These are phyloP conservation scores for Acleris emargana DNA, from an alignment of 2,888 invertebrate species.

Conservation along the genomic window DNA sequence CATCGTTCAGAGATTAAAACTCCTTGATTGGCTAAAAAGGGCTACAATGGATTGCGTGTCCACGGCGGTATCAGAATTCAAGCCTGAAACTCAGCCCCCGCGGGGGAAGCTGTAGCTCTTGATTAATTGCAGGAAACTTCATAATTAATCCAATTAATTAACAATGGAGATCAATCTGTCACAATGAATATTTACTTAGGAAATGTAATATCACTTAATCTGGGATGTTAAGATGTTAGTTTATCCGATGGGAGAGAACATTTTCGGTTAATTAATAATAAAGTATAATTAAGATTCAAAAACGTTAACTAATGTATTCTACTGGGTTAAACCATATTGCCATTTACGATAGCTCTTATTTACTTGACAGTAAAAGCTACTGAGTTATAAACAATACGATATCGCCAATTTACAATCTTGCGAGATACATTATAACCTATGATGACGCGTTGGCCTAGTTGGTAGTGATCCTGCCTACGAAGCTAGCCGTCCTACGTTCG, in stretches of 20 bases:
- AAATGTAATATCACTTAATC: conserved; percentile 24
- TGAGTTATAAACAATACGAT: too few species aligned
- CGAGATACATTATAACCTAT: too few species aligned
- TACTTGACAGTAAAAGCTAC: too few species aligned
- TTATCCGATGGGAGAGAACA: not conserved
- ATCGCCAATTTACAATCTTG: too few species aligned
- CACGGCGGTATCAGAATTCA: conserved; percentile 1
- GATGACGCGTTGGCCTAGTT: too few species aligned
- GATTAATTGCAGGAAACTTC: conserved; percentile 40
- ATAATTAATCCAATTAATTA: conserved; percentile 41
- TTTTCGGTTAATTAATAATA: not conserved
- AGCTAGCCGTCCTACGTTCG: too few species aligned
- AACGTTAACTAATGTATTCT: too few species aligned
- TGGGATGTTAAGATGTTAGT: conserved; percentile 5
- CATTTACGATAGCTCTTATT: too few species aligned
- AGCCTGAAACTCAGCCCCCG: conserved; percentile 18
- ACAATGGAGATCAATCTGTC: conserved; percentile 34
- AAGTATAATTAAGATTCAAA: too few species aligned
- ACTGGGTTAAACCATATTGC: too few species aligned
- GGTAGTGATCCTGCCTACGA: too few species aligned
- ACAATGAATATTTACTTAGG: conserved; percentile 31
- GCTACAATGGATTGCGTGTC: conserved; percentile 17
- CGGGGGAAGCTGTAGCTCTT: conserved; percentile 18
- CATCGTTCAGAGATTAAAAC: conserved; percentile 15
- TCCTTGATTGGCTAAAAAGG: conserved; percentile 1